These are phyloP conservation scores for Trypoxylon attenuatum DNA, from an alignment of 2,888 invertebrate genomes.

Conservation along the genomic window DNA sequence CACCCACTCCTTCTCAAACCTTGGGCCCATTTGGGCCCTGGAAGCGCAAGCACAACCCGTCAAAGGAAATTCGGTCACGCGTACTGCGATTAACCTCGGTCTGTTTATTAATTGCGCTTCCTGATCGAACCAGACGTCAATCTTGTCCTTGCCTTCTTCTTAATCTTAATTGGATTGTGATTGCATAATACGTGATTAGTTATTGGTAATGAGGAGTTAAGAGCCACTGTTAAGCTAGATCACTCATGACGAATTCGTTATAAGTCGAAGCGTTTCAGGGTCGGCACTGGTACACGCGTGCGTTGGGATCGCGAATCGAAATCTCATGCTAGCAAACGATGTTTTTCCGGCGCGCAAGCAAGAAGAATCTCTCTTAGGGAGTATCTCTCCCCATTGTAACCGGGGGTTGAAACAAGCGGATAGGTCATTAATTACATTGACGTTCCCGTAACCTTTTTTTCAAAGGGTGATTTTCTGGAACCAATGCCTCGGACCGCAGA, in stretches of 20 bases:
- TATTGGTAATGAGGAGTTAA: too few relatives aligned
- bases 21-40: constrained; percentile 29
- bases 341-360: constrained; percentile 37
- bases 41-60: constrained; percentile 16
- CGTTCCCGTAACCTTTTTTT: constrained; percentile 42
- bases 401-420: constrained; percentile 44
- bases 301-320: constrained; percentile 4
- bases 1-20: constrained; percentile 14
- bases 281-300: not conserved
- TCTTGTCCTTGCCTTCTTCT: too few relatives aligned
- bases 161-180: too few relatives aligned
- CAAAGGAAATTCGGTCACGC: not conserved
- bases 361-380: constrained; percentile 23
- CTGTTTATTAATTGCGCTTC: too few relatives aligned
- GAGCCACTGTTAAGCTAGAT: too few relatives aligned
- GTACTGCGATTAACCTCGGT: not conserved
- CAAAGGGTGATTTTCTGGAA: constrained; percentile 47
- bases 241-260: too few relatives aligned
- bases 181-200: too few relatives aligned
- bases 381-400: constrained; percentile 28
- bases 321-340: constrained; percentile 51
- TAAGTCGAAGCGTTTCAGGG: too few relatives aligned
- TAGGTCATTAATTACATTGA: constrained; percentile 54
- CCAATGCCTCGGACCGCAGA: constrained; percentile 41
- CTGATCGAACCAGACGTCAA: too few relatives aligned